Base-by-base conservation (phyloP, 2,888 invertebrate genomes). In the Nomada fabriciana region DNA sequence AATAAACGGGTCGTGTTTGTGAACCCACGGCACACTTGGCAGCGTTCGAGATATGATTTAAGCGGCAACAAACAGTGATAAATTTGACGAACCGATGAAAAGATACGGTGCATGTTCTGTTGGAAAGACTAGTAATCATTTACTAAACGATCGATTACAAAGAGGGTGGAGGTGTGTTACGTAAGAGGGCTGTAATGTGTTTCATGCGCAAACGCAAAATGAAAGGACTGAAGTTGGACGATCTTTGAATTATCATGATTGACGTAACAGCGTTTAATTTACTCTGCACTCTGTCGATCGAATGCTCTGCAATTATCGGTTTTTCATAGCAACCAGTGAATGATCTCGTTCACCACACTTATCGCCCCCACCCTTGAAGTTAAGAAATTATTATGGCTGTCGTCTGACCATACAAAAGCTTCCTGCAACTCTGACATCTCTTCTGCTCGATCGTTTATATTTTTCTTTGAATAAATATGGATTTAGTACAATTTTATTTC, bases 161-260 rank as follows among this genome's bases (percentile, higher is more conserved):
- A 50, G 29, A 42, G 55, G 72, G 65, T 65, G 59, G 20, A 20
- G 4, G 5, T 5, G 2, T 13, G 23, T 60, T 65, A 61, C 65
- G 43, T n/a, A 29, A 47, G 25, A 10, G 1, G 10, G 4, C 13
- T 23, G 65, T 15, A 53, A 25, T 23, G 43, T 20, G 23, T 5
- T 23, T 57, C 23, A 9, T 20, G 2, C 5, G 36, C 23, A 55
- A 60, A 36, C 9, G 23, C 18, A 25, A 52, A 68, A 78, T 78
- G 61, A 70, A 65, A 73, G 65, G 52, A 61, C 43, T 57, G 23
- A 36, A 36, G 7, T 43, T 15, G 23, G 43, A 50, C 47, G 61
- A 78, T 78, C 53, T 61, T 75, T 75, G 68, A 75, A 74, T 82
- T 71, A 75, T 71, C 61, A 36, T 60, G 23, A 69, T 69, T 60